phyloP scores from a whole-genome alignment of 2,888 invertebrate genomes.

The Pseudolycoriella hygida region DNA sequence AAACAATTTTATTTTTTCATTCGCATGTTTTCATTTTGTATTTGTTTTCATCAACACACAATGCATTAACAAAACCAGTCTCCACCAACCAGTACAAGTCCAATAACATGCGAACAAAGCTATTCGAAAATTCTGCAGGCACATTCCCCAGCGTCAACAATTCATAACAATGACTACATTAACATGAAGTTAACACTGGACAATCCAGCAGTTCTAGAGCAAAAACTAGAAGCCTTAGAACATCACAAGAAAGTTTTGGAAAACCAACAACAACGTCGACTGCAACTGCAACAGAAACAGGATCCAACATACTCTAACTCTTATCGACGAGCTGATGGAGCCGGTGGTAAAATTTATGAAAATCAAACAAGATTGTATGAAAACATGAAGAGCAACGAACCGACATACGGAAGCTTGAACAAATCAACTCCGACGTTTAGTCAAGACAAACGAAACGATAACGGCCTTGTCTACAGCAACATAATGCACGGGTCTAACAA shows the following conservation, averaged over 20 bases:
- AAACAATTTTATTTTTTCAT: too few relatives aligned
- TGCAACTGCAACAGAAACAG: neutral
- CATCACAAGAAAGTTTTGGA: conserved; percentile 29
- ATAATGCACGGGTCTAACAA: neutral
- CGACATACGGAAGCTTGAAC: neutral
- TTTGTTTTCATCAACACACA: too few relatives aligned
- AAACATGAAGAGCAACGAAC: conserved; percentile 22
- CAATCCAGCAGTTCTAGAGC: conserved; percentile 25
- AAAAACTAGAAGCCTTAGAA: conserved; percentile 26
- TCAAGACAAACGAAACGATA: neutral
- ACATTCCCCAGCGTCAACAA: neutral
- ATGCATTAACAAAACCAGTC: too few relatives aligned
- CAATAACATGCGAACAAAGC: too few relatives aligned
- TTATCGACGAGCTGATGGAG: neutral
- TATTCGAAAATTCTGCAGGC: neutral
- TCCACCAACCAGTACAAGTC: too few relatives aligned
- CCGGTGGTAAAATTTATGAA: conserved; percentile 6
- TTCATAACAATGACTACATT: conserved; percentile 8
- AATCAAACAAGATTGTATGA: conserved; percentile 6
- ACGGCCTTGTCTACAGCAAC: conserved; percentile 1
- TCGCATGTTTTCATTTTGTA: neutral
- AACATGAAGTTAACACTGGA: conserved; percentile 22
- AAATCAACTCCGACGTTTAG: neutral
- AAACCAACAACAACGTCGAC: conserved; percentile 10
- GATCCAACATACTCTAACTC: neutral